Conservation (phyloP, 2,888 invertebrate species). For the Congeria kusceri region DNA sequence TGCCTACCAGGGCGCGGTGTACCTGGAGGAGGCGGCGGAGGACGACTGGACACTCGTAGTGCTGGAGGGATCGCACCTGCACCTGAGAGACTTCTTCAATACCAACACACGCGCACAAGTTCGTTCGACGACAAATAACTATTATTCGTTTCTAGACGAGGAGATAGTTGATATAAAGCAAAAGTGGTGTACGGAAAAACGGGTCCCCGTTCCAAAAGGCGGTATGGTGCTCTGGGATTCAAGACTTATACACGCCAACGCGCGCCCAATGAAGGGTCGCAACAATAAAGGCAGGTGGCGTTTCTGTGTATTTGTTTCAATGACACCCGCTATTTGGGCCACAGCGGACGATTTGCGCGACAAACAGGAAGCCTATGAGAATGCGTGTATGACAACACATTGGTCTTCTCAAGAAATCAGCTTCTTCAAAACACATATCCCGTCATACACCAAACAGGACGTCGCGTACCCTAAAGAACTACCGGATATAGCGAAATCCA, state of each 20-base stretch:
- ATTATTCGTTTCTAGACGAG: constrained; percentile 56
- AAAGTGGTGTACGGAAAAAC: constrained; percentile 66
- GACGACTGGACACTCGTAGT: constrained; percentile 74
- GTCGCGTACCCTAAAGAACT: constrained; percentile 50
- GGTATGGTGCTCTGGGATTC: constrained; percentile 82
- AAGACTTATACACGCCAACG: constrained; percentile 79
- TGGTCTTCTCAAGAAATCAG: constrained; percentile 76
- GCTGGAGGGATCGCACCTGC: constrained; percentile 69
- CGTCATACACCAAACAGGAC: constrained; percentile 12
- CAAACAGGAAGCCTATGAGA: constrained; percentile 72
- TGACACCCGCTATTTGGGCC: constrained; percentile 81
- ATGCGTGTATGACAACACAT: constrained; percentile 71
- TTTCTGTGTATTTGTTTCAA: constrained; percentile 77
- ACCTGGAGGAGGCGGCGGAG: constrained; percentile 71
- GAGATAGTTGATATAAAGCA: constrained; percentile 67
- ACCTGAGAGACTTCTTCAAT: constrained; percentile 64
- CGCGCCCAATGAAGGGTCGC: constrained; percentile 71
- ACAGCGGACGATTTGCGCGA: constrained; percentile 63
- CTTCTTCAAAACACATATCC: constrained; percentile 50
- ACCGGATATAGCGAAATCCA: constrained; percentile 71
- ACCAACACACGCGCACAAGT: constrained; percentile 51
- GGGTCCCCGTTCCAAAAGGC: constrained; percentile 78
- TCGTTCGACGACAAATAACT: constrained; percentile 47
- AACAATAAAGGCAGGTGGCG: constrained; percentile 76
- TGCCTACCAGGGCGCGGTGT: constrained; percentile 77